These are phyloP conservation scores for Drosophila lacicola DNA, from an alignment of 2,888 invertebrate genomes.

Conservation along the genomic window DNA sequence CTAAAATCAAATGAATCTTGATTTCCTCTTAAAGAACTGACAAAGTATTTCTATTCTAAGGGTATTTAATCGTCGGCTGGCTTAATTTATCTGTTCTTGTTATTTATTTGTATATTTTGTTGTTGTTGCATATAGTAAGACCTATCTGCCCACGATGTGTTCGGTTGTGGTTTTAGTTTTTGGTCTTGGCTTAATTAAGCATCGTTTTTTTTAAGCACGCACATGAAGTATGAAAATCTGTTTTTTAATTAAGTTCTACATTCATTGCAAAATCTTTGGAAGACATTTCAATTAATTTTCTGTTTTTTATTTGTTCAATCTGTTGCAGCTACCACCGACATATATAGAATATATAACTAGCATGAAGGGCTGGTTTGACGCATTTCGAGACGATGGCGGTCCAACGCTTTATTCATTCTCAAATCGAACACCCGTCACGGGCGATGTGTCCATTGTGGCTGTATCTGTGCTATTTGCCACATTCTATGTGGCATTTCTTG, in stretches of 20 bases:
- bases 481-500: slow-evolving; percentile 96
- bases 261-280: slow-evolving; percentile 35
- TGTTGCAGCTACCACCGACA: slow-evolving; percentile 73
- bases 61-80: slow-evolving; percentile 2
- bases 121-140: slow-evolving; percentile 15
- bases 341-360: slow-evolving; percentile 79
- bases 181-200: slow-evolving; percentile 51
- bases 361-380: slow-evolving; percentile 99
- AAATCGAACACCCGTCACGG: slow-evolving; percentile 97
- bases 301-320: not conserved
- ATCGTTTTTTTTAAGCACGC: slow-evolving; percentile 38
- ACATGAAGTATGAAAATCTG: slow-evolving; percentile 58
- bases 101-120: not conserved
- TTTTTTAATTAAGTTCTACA: slow-evolving; percentile 44
- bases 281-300: slow-evolving; percentile 32
- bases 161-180: slow-evolving; percentile 13
- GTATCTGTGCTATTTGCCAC: slow-evolving; percentile 95
- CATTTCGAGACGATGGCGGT: slow-evolving; percentile 98
- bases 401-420: slow-evolving; percentile 98
- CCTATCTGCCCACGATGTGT: slow-evolving; percentile 43
- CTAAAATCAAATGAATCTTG: not conserved
- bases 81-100: not conserved
- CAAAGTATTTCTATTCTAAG: not conserved
- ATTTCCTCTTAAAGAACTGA: not conserved
- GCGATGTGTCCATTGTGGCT: slow-evolving; percentile 95